Percentiles rank a stretch among this genome's conserved stretches.
Evolutionary conservation across 1,140 invertebrate species (phyloP).

Genomic region (Sitophilus oryzae): DNA sequence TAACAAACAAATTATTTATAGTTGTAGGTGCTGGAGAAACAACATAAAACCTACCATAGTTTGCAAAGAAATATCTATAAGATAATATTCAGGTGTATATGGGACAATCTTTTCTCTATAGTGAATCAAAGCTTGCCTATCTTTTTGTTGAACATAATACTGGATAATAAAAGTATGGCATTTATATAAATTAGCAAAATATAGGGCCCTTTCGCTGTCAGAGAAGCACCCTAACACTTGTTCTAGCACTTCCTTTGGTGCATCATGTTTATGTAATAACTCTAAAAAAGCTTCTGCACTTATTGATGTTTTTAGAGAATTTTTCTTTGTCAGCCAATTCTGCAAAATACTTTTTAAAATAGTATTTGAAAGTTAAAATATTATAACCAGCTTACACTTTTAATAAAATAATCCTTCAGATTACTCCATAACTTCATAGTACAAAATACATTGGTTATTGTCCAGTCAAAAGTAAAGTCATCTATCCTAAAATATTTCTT

Average conservation of each 20-base stretch:
- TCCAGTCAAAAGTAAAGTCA: constrained; percentile 37
- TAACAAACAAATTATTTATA: constrained; percentile 1
- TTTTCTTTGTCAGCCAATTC: constrained; percentile 37
- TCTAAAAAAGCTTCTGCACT: constrained; percentile 29
- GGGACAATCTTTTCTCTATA: constrained; percentile 48
- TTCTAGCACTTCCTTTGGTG: constrained; percentile 34
- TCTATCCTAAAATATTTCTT: constrained; percentile 34
- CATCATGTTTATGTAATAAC: constrained; percentile 30
- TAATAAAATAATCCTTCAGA: constrained; percentile 33
- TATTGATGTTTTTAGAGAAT: constrained; percentile 31
- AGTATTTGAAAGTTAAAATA: background rate
- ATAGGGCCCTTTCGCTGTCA: constrained; percentile 29
- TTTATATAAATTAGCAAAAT: constrained; percentile 37
- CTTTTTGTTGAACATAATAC: constrained; percentile 47
- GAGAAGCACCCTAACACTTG: constrained; percentile 29
- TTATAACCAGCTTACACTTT: constrained; percentile 27
- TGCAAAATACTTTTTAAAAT: constrained; percentile 20
- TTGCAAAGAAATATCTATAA: constrained; percentile 48
- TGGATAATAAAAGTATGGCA: constrained; percentile 49
- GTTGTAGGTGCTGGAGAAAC: background rate
- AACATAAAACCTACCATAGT: constrained; percentile 38
- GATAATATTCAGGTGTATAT: constrained; percentile 49
- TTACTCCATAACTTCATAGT: constrained; percentile 31
- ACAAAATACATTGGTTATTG: constrained; percentile 33
- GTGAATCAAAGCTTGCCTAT: constrained; percentile 45